Evolutionary conservation across 2,113 vertebrate species (phyloP), one percentile per base, ranked within the genome.

Genomic region (Heliornis fulica): DNA sequence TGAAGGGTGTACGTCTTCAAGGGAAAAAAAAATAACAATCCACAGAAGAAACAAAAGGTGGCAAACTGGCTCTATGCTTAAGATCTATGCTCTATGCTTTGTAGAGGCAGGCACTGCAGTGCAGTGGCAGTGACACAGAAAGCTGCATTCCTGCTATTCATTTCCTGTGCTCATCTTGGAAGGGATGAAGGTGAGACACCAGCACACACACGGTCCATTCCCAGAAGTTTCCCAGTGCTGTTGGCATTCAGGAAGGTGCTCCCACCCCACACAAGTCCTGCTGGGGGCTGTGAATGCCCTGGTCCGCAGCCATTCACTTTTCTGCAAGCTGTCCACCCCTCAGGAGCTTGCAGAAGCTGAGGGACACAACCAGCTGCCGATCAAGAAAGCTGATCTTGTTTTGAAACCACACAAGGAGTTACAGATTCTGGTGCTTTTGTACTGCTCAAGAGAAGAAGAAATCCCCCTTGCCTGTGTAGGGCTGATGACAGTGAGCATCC

Each of bases 81-180:
- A 68, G 36, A 82, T 68, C 29, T 72, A 31, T 63, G n/a, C n/a
- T n/a, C n/a, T n/a, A n/a, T 45, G 71, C 32, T 94, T 63, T 0
- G 0, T 16, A 70, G 64, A 84, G 46, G 43, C 29, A 63, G 51
- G 9, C 29, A 22, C 21, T 51, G 68, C 78, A 86, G 71, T 2
- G 2, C 4, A 4, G n/a, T 34, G 45, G 25, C 0, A 2, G 66
- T 38, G 78, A 46, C 0, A 0, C 1, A 7, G 32, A 70, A 34
- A 76, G 56, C 53, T 86, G 22, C 25, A 6, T 40, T 92, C 32
- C 74, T 64, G 60, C 63, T 83, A 6, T 41, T 69, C 68, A 16
- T 11, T 78, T 64, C 50, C 90, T 70, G 69, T 0, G 0, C 31
- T 43, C 41, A 19, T 68, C 54, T 66, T 75, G 7, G 38, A 50